Conservation (phyloP, 2,888 invertebrate species). For the Ypsolopha sequella region DNA sequence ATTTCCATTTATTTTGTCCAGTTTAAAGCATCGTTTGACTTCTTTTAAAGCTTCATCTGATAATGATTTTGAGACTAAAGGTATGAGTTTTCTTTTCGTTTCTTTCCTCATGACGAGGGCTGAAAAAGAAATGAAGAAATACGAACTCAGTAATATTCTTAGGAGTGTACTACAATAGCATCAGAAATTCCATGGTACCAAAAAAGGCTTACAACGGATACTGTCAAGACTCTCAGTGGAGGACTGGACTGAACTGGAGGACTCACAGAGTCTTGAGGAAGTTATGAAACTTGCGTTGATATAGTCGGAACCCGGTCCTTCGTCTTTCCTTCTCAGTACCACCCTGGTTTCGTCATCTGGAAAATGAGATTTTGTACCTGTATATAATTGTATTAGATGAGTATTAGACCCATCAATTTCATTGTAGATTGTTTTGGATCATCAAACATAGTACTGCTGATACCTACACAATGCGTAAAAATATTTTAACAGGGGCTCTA, state of each 20-base stretch:
- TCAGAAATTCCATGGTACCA: background rate
- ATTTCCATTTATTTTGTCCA: conserved; percentile 44
- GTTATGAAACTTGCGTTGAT: conserved; percentile 97
- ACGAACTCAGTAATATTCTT: too few relatives aligned
- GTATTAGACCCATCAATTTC: too few relatives aligned
- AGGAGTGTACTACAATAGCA: too few relatives aligned
- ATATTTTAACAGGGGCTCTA: too few relatives aligned
- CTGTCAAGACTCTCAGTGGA: conserved; percentile 46
- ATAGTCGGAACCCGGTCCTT: conserved; percentile 82
- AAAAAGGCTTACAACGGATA: conserved; percentile 35
- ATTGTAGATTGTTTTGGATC: too few relatives aligned
- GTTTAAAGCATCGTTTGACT: conserved; percentile 31
- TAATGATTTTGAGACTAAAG: conserved; percentile 41
- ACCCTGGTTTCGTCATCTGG: conserved; percentile 93
- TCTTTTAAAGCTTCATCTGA: conserved; percentile 48
- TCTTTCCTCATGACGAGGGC: conserved; percentile 34
- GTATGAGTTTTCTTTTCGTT: conserved; percentile 8
- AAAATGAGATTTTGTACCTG: background rate
- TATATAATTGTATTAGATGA: too few relatives aligned
- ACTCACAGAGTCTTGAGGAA: conserved; percentile 35
- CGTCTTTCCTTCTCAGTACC: conserved; percentile 74
- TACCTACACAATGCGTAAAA: too few relatives aligned
- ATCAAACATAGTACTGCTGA: too few relatives aligned
- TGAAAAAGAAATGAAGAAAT: conserved; percentile 17
- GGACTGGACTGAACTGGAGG: conserved; percentile 36